Conservation (phyloP, 2,797 vertebrate species). For the Melanotaenia boesemani region DNA sequence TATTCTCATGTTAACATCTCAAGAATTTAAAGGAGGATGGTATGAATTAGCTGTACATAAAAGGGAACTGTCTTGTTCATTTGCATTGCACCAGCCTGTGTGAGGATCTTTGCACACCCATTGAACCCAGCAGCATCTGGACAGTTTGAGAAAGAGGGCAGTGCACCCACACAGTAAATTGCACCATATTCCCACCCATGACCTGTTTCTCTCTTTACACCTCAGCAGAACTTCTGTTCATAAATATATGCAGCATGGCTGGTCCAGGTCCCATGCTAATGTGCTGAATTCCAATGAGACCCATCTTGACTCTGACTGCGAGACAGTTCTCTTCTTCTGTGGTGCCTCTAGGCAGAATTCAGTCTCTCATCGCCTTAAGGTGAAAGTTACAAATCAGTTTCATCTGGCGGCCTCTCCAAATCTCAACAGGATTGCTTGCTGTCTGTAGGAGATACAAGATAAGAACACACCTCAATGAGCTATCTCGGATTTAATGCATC, state of each 20-base stretch:
- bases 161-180: slow-evolving; percentile 46
- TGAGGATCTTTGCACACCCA: slow-evolving; percentile 10
- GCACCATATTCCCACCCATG: slow-evolving; percentile 35
- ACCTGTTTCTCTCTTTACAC: slow-evolving; percentile 50
- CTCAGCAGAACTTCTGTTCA: slow-evolving; percentile 63
- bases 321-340: slow-evolving; percentile 39
- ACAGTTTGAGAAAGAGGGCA: slow-evolving; percentile 29
- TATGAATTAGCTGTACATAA: slow-evolving; percentile 24
- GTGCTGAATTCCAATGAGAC: slow-evolving; percentile 69
- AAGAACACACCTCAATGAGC: slow-evolving; percentile 50
- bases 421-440: slow-evolving; percentile 52
- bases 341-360: slow-evolving; percentile 58
- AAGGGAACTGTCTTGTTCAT: slow-evolving; percentile 9
- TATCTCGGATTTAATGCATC: slow-evolving; percentile 31
- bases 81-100: slow-evolving; percentile 23
- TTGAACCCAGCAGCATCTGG: slow-evolving; percentile 36
- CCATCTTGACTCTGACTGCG: slow-evolving; percentile 30
- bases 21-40: slow-evolving; percentile 30
- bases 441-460: slow-evolving; percentile 58
- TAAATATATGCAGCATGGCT: slow-evolving; percentile 68
- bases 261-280: slow-evolving; percentile 53
- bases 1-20: slow-evolving; percentile 27
- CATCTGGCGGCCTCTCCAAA: slow-evolving; percentile 46
- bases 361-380: slow-evolving; percentile 46
- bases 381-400: slow-evolving; percentile 71